These are phyloP conservation scores for Trichomycterus rosablanca DNA, from an alignment of 2,113 vertebrate species.

Conservation along the genomic window DNA sequence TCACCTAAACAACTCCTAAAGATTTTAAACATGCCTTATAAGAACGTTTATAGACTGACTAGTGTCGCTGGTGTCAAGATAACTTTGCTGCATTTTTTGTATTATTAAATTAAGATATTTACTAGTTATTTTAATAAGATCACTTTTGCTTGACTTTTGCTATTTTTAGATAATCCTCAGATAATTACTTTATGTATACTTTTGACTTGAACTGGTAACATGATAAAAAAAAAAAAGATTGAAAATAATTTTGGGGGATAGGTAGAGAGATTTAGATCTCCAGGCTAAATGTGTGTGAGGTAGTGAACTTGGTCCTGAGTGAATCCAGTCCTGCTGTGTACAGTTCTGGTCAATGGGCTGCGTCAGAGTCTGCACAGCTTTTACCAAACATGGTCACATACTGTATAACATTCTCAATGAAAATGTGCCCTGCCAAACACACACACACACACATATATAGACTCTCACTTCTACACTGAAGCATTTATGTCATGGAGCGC, in stretches of 20 bases:
- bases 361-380: slow-evolving; percentile 58
- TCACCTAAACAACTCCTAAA: too few relatives aligned
- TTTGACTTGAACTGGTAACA: too few relatives aligned
- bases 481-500: slow-evolving; percentile 3
- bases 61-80: too few relatives aligned
- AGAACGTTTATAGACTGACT: too few relatives aligned
- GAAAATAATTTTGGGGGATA: slow-evolving; percentile 23
- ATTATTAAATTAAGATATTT: too few relatives aligned
- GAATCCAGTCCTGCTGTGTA: slow-evolving; percentile 52
- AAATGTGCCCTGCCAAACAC: slow-evolving; percentile 43
- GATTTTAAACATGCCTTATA: neutral
- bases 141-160: too few relatives aligned
- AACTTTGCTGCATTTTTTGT: too few relatives aligned
- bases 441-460: slow-evolving; percentile 21
- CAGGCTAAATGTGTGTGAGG: slow-evolving; percentile 40
- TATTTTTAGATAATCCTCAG: too few relatives aligned
- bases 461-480: slow-evolving; percentile 18
- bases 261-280: too few relatives aligned
- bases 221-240: slow-evolving; percentile 7
- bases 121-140: too few relatives aligned
- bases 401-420: slow-evolving; percentile 53
- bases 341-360: slow-evolving; percentile 56
- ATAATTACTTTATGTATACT: too few relatives aligned
- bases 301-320: slow-evolving; percentile 49
- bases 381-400: slow-evolving; percentile 77